Evolutionary conservation across 2,113 vertebrate species (phyloP).

Genomic region (Mungos mungo): DNA sequence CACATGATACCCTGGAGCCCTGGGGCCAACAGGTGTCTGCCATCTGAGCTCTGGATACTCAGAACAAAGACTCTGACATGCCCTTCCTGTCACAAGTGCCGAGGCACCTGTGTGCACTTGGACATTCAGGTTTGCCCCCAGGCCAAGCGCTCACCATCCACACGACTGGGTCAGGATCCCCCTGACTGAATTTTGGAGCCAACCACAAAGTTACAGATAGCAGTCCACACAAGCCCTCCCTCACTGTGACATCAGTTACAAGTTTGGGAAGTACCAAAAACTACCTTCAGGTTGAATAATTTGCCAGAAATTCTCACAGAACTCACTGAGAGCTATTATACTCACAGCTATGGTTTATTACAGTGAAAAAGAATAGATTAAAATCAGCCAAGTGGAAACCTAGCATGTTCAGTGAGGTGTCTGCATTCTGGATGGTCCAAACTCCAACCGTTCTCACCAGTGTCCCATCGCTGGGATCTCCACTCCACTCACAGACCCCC

Average conservation of each 20-base stretch:
- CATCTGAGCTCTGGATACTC: neutral
- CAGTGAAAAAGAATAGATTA: too few relatives aligned
- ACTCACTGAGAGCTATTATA: neutral
- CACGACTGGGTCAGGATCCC: neutral
- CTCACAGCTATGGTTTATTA: neutral
- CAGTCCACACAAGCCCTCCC: neutral
- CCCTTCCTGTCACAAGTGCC: neutral
- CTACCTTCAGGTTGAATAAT: neutral
- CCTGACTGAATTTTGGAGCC: neutral
- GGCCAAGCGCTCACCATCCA: neutral
- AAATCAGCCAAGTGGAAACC: neutral
- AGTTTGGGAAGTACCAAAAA: neutral
- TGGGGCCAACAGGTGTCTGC: neutral
- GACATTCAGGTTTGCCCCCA: neutral
- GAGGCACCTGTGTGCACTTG: neutral
- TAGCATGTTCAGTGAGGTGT: neutral
- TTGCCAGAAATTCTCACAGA: neutral
- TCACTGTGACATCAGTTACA: neutral
- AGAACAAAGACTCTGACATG: rapidly evolving
- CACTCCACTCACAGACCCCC: neutral
- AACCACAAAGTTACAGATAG: neutral
- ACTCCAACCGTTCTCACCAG: neutral
- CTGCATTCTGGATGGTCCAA: neutral
- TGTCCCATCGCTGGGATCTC: neutral
- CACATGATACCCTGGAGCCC: neutral